Evolutionary conservation across 2,113 vertebrate genomes (phyloP).

Genomic region (Nyctereutes procyonoides): DNA sequence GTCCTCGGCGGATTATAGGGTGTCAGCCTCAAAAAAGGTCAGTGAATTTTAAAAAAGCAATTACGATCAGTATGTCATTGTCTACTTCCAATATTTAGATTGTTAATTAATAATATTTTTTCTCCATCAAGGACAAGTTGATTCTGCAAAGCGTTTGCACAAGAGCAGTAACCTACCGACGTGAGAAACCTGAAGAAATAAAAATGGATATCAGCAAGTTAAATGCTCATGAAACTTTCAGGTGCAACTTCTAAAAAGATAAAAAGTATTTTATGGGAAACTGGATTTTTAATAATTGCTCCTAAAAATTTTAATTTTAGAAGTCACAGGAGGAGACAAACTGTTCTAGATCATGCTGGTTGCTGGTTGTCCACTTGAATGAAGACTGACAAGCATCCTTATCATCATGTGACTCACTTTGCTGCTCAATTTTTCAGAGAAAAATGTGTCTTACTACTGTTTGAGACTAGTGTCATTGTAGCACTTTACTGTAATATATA

Average conservation of each 20-base stretch:
- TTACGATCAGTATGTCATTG: neutral
- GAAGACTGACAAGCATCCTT: slow-evolving; percentile 79
- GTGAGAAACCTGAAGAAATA: slow-evolving; percentile 94
- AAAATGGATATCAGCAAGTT: slow-evolving; percentile 93
- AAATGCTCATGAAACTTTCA: slow-evolving; percentile 91
- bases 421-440: slow-evolving; percentile 89
- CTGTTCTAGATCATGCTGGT: slow-evolving; percentile 54
- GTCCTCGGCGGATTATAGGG: slow-evolving; percentile 87
- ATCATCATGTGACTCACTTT: slow-evolving; percentile 79
- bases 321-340: slow-evolving; percentile 79
- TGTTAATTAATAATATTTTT: slow-evolving; percentile 82
- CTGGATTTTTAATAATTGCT: slow-evolving; percentile 69
- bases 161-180: slow-evolving; percentile 95
- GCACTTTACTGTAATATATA: slow-evolving; percentile 90
- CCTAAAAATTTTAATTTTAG: slow-evolving; percentile 71
- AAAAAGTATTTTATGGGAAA: slow-evolving; percentile 71
- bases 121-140: slow-evolving; percentile 88
- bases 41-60: slow-evolving; percentile 73
- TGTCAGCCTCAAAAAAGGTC: slow-evolving; percentile 92
- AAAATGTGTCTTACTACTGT: slow-evolving; percentile 91
- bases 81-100: slow-evolving; percentile 55
- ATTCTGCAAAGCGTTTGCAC: slow-evolving; percentile 93
- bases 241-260: slow-evolving; percentile 87
- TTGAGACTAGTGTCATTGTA: slow-evolving; percentile 87
- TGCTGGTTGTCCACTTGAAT: slow-evolving; percentile 78